Base-by-base conservation (phyloP, 2,113 vertebrate genomes). In the Microtus pennsylvanicus region DNA sequence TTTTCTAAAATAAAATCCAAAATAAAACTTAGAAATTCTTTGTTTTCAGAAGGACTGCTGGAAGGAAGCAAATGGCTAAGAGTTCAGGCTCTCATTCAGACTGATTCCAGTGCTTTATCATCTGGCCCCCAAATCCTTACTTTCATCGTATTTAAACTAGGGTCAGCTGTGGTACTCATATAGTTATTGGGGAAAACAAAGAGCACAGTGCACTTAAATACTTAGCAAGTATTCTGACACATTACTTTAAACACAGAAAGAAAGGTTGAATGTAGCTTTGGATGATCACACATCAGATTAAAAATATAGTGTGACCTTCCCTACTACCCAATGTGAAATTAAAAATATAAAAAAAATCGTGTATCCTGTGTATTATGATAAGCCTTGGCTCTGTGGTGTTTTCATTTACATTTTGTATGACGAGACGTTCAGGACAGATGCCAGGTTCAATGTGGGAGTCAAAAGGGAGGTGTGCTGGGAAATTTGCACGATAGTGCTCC, bases 121-220 rank as follows among this genome's bases (percentile, higher is more conserved):
- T 58, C 17, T 58, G 4, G 5, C 10, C 61, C 77, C 45, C 83
- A 69, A 75, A 50, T 76, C 8, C 22, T 61, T 55, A 30, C 33
- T 86, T 83, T 87, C 35, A 35, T 76, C 38, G 89, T 74, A 45
- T 94, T 95, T 97, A 86, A 92, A 95, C 65, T 67, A 35, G 47
- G 17, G 67, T 7, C 52, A 67, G 33, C 91, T 45, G 33, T 63
- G 70, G 35, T 33, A 10, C 2, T 87, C 24, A 50, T 58, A 21
- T 58, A 6, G 19, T 58, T 58, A 83, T 67, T 78, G 6, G 58
- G 50, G 55, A 74, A 35, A 89, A 14, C 58, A 67, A 95, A 93
- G 12, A 11, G 80, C 77, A 47, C 7, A 89, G 47, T 86, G 87
- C 5, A 90, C 38, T 78, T 82, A 80, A 72, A 75, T 75, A 93